A percentile compares a stretch with the other conserved stretches of the same genome.
These are phyloP conservation scores for Myotis pilosus DNA, from an alignment of 2,797 vertebrate species.

Conservation along the genomic window DNA sequence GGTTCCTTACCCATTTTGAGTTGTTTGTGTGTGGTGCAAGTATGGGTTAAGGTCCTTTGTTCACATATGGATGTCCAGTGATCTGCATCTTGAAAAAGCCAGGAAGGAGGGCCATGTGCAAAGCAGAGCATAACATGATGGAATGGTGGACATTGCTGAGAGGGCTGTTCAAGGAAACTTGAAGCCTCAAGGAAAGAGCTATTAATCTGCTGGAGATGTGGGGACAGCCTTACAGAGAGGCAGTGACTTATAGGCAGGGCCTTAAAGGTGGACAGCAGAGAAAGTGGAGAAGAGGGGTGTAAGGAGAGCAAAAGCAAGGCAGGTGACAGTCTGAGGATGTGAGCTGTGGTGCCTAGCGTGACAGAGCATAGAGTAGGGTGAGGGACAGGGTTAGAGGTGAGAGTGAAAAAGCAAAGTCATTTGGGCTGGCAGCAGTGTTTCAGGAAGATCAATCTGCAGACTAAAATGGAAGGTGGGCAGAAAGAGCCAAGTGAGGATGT, in stretches of 20 bases:
- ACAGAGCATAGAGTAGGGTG: not conserved
- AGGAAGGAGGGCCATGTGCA: not conserved
- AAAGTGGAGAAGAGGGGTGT: not conserved
- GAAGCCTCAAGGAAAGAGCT: not conserved
- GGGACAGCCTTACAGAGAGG: not conserved
- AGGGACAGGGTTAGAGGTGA: not conserved
- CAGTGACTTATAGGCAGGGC: not conserved
- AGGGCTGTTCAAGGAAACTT: not conserved
- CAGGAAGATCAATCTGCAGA: not conserved
- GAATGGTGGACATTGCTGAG: not conserved
- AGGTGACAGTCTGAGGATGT: not conserved
- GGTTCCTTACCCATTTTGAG: not conserved
- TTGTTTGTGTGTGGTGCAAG: not conserved
- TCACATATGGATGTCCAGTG: not conserved
- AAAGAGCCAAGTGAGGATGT: not conserved
- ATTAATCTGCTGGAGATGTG: not conserved
- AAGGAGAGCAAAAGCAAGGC: not conserved
- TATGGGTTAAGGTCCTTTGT: not conserved
- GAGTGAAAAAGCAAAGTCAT: not conserved
- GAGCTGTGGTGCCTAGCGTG: not conserved
- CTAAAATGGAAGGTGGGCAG: not conserved
- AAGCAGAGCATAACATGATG: not conserved
- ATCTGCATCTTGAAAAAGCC: not conserved
- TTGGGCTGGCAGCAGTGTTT: not conserved
- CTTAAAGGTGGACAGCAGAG: not conserved